Evolutionary conservation across 2,113 vertebrate species (phyloP), one percentile per base, ranked within the genome.

Genomic region (Vimba vimba): DNA sequence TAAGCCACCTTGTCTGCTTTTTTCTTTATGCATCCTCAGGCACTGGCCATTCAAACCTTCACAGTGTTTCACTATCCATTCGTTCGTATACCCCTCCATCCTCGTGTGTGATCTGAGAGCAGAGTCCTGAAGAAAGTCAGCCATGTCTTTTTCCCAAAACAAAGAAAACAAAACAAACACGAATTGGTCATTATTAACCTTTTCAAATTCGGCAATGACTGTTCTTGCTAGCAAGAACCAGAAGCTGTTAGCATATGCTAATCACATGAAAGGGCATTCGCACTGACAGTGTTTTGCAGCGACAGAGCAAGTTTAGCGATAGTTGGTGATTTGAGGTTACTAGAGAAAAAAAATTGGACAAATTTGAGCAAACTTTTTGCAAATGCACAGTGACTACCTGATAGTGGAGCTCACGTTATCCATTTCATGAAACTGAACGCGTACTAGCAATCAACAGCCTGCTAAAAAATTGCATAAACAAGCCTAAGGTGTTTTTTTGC

Each of bases 91-190:
- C 68, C 45, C 74, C 27, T 77, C 60, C 87, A 80, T 75, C 77
- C 62, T 83, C 30, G 45, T 81, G 87, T 86, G 79, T 86, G 73
- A 66, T 60, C 75, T 85, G 82, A 86, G 85, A 86, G 86, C 82
- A 86, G 82, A 87, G 77, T 78, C 69, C 52, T 73, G 75, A n/a
- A 85, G 71, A 89, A 39, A 30, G 17, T 73, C 47, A 62, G 36
- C 33, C n/a, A 21, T 79, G 3, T 8, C 21, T 33, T 11, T 17
- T 19, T n/a, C 3, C 50, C 17, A 74, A 25, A 43, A 30, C n/a
- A 55, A 66, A 39, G 15, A 43, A 68, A 77, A 81, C 23, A 80
- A 36, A 57, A 82, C 19, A 30, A 27, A n/a, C 15, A 27, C 10
- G 0, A 27, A 62, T 25, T 0, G 27, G 43, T 30, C 19, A 59